These are phyloP conservation scores for Pterocles gutturalis DNA, from an alignment of 2,113 vertebrate genomes.

Conservation along the genomic window DNA sequence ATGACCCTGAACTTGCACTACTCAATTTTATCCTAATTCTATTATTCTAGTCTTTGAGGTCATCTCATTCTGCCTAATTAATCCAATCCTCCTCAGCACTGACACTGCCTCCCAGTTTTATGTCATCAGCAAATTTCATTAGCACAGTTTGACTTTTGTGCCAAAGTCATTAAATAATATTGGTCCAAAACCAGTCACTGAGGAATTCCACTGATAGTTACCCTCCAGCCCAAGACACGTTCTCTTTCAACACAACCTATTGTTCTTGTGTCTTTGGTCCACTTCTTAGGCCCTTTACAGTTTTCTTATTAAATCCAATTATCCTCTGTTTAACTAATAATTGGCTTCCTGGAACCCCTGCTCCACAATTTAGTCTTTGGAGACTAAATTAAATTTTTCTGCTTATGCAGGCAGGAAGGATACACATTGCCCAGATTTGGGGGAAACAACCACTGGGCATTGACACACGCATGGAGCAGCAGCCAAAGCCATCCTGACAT, in stretches of 20 bases:
- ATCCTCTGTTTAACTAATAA: background rate
- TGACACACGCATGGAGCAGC: accelerated
- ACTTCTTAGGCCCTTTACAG: background rate
- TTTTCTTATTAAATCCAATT: background rate
- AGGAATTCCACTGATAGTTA: background rate
- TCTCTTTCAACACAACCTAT: background rate
- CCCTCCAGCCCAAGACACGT: background rate
- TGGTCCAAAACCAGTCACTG: background rate
- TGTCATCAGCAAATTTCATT: background rate
- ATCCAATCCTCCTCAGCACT: background rate
- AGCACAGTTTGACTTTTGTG: background rate
- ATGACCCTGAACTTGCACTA: background rate
- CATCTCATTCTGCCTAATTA: conserved; percentile 8
- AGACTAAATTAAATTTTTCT: background rate
- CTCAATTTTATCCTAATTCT: background rate
- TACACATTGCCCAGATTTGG: background rate
- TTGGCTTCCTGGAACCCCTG: background rate
- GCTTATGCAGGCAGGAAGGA: background rate
- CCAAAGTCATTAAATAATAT: background rate
- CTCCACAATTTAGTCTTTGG: background rate
- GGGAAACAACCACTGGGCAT: accelerated
- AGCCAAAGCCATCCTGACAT: background rate
- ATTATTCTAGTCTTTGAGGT: background rate
- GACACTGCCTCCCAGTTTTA: background rate
- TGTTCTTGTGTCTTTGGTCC: background rate